These are phyloP conservation scores for Suncus etruscus DNA, from an alignment of 2,113 vertebrate genomes.

Conservation along the genomic window DNA sequence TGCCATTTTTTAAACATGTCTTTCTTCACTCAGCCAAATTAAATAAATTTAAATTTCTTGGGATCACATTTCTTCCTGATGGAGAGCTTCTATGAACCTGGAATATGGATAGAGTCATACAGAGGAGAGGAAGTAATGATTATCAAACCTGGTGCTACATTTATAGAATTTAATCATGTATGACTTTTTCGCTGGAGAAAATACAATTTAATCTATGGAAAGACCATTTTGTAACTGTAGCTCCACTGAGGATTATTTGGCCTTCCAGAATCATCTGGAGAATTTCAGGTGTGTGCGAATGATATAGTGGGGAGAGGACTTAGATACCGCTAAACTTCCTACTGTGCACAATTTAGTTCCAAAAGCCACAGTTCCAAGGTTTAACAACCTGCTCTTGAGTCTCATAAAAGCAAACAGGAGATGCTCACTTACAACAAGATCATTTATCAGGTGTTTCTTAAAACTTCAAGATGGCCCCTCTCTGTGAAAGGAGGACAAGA, in stretches of 20 bases:
- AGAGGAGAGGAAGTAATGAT: neutral
- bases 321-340: too few species aligned
- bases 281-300: neutral
- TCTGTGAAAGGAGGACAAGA: conserved; percentile 16
- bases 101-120: neutral
- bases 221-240: neutral
- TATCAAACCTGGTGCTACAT: neutral
- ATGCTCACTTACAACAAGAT: too few species aligned
- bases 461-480: neutral
- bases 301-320: neutral
- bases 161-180: neutral
- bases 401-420: neutral
- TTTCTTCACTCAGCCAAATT: neutral
- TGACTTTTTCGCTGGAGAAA: conserved; percentile 34
- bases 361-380: neutral
- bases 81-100: neutral
- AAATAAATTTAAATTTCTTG: conserved; percentile 5
- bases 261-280: neutral
- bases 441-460: neutral
- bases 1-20: neutral
- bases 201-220: neutral
- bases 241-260: neutral
- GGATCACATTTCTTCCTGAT: neutral
- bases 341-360: neutral
- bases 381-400: neutral